Conservation (phyloP, 2,888 invertebrate species). For the Lissonota sp. region DNA sequence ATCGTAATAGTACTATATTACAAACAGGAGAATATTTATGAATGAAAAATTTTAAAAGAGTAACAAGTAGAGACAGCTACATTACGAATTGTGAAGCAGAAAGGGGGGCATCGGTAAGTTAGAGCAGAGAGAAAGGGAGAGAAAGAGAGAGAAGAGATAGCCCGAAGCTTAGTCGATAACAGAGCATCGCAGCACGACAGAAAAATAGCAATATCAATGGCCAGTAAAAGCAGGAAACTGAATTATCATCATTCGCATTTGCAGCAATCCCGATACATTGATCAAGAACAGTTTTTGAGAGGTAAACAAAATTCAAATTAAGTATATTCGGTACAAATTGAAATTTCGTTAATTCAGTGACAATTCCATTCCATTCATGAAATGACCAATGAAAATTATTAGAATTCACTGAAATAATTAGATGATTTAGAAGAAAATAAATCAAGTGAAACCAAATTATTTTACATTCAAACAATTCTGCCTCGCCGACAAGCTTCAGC, state of each 20-base stretch:
- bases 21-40: conserved; percentile 37
- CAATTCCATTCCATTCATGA: not conserved
- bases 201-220: conserved; percentile 45
- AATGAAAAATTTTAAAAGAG: conserved; percentile 49
- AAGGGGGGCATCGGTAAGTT: conserved; percentile 45
- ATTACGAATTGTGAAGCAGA: conserved; percentile 61
- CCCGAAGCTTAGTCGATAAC: conserved; percentile 55
- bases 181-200: conserved; percentile 41
- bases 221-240: conserved; percentile 52
- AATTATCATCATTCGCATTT: conserved; percentile 45
- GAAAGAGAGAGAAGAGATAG: not conserved
- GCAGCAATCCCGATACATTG: conserved; percentile 5
- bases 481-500: conserved; percentile 40
- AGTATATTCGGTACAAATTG: not conserved
- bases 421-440: not conserved
- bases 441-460: too few species aligned
- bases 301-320: not conserved
- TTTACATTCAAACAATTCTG: conserved; percentile 28
- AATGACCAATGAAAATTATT: not conserved
- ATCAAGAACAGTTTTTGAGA: not conserved
- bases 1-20: not conserved
- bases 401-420: not conserved
- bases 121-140: conserved; percentile 31
- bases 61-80: conserved; percentile 67
- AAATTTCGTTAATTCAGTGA: not conserved